Conservation (phyloP, 2,888 invertebrate species). For the Perithous albicinctus region DNA sequence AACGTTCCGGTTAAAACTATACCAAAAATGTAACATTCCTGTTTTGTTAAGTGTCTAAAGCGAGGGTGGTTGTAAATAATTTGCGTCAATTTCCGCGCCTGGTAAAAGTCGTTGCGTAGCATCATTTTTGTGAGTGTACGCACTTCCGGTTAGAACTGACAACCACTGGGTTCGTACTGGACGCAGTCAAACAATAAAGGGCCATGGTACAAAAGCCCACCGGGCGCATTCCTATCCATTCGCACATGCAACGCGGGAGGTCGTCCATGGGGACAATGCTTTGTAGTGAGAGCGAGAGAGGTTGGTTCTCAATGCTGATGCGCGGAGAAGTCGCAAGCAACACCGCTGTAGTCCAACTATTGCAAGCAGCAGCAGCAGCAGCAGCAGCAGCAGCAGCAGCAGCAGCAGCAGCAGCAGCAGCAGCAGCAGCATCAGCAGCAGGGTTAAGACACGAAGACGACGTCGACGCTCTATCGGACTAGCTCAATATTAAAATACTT, state of each 20-base stretch:
- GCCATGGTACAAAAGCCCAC: slow-evolving; percentile 74
- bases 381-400: no score
- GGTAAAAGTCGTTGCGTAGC: neutral
- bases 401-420: neutral
- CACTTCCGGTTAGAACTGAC: slow-evolving; percentile 64
- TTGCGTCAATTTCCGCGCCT: neutral
- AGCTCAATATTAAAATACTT: slow-evolving; percentile 82
- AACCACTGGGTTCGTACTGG: slow-evolving; percentile 72
- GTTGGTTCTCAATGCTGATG: slow-evolving; percentile 6
- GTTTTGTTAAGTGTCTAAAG: no score
- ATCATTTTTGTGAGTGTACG: no score
- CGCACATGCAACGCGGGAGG: slow-evolving; percentile 73
- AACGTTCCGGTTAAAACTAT: no score
- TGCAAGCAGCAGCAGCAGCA: no score
- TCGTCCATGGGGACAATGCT: slow-evolving; percentile 57
- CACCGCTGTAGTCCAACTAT: no score
- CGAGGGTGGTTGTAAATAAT: no score
- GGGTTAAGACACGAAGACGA: slow-evolving; percentile 31
- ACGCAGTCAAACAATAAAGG: slow-evolving; percentile 76
- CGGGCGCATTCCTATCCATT: slow-evolving; percentile 80
- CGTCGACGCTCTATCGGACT: slow-evolving; percentile 50
- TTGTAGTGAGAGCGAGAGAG: slow-evolving; percentile 9
- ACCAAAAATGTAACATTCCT: no score
- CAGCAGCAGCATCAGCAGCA: slow-evolving; percentile 56
- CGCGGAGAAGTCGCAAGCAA: no score